phyloP scores from a whole-genome alignment of 1,140 invertebrate species.

The Brachionus paranguensis region DNA sequence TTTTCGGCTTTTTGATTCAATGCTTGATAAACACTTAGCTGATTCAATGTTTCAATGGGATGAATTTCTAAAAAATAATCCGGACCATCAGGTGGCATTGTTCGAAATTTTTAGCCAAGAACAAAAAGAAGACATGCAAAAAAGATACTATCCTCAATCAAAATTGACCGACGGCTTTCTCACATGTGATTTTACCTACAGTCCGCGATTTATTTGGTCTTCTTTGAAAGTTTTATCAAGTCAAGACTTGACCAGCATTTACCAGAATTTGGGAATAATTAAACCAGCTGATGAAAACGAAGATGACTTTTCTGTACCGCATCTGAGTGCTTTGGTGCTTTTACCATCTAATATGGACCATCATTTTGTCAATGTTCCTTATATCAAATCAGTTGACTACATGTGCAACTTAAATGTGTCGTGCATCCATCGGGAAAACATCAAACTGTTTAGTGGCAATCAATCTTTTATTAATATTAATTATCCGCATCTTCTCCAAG shows the following conservation, averaged over 20 bases:
- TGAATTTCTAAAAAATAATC: neutral
- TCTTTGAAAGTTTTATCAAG: neutral
- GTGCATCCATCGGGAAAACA: neutral
- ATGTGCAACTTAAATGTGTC: slow-evolving; percentile 9
- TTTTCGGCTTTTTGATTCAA: neutral
- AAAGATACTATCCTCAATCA: neutral
- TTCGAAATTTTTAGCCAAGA: neutral
- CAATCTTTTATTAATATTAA: neutral
- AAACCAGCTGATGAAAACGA: neutral
- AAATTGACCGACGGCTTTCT: neutral
- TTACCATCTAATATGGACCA: neutral
- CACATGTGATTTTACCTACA: neutral
- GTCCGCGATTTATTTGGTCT: neutral
- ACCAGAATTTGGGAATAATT: neutral
- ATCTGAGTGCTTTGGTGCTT: neutral
- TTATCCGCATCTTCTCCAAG: neutral
- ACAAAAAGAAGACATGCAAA: neutral
- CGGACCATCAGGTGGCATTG: neutral
- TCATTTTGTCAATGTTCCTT: neutral
- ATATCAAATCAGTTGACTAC: neutral
- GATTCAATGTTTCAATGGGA: neutral
- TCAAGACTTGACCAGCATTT: neutral
- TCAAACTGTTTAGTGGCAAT: neutral
- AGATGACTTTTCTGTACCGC: neutral
- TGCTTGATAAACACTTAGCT: neutral